Conservation (phyloP, 2,113 vertebrate species). For the Serilophus lunatus region DNA sequence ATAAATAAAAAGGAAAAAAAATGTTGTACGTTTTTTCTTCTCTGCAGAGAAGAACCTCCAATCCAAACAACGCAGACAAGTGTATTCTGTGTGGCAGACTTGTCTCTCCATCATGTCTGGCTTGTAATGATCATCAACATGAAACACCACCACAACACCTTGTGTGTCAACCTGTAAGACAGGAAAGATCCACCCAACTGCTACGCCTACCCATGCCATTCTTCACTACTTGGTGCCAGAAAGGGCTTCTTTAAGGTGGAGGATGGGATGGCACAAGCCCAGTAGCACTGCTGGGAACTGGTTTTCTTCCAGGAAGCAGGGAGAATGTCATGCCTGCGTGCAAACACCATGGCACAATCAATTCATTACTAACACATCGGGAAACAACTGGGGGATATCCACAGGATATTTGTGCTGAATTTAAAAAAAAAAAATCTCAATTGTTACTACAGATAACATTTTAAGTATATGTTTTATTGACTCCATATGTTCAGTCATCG, state of each 20-base stretch:
- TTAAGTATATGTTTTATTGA: not conserved
- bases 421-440: rapidly evolving
- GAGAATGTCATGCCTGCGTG: not conserved
- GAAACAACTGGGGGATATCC: not conserved
- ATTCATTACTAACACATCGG: not conserved
- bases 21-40: not conserved
- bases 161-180: not conserved
- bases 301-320: not conserved
- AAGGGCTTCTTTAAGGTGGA: not conserved
- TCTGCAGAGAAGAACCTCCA: not conserved
- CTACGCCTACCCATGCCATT: rapidly evolving
- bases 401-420: not conserved
- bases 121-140: not conserved
- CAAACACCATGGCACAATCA: not conserved
- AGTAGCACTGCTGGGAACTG: not conserved
- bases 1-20: not conserved
- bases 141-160: not conserved
- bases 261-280: not conserved
- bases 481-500: not conserved
- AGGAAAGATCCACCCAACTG: not conserved
- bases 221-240: not conserved
- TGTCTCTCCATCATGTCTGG: rapidly evolving
- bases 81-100: not conserved
- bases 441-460: not conserved
- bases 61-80: not conserved